phyloP scores from a whole-genome alignment of 2,113 vertebrate genomes.

The Saguinus midas region DNA sequence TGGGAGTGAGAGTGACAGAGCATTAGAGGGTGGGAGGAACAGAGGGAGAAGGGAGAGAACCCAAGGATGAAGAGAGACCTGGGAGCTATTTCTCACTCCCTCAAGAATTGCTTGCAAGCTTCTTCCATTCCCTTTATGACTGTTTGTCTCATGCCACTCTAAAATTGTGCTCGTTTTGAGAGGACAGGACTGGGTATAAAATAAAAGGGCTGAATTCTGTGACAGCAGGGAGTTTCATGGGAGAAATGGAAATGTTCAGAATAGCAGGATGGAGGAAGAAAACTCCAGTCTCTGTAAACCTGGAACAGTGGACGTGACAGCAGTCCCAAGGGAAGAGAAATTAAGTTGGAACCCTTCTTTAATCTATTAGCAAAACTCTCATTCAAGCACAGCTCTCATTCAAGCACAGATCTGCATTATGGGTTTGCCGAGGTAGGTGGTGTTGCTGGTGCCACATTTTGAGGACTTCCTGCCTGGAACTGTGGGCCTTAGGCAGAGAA shows the following conservation, averaged over 20 bases:
- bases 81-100: not conserved
- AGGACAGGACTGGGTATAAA: not conserved
- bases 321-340: constrained; percentile 37
- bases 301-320: not conserved
- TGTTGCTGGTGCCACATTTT: not conserved
- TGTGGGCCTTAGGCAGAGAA: not conserved
- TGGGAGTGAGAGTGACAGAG: too few species aligned
- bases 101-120: not conserved
- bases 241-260: not conserved
- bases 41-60: not conserved
- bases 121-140: not conserved
- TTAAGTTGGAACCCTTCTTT: constrained; percentile 25
- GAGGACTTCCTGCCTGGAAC: not conserved
- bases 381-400: not conserved
- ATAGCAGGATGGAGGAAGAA: not conserved
- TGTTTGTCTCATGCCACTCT: not conserved
- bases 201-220: not conserved
- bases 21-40: too few species aligned
- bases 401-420: rapidly evolving
- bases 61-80: not conserved
- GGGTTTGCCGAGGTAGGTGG: not conserved
- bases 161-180: not conserved
- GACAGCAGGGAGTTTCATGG: not conserved
- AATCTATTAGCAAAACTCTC: constrained; percentile 22
- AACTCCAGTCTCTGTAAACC: not conserved